These are phyloP conservation scores for Drosophila quadrilineata DNA, from an alignment of 1,140 invertebrate genomes.

Conservation along the genomic window DNA sequence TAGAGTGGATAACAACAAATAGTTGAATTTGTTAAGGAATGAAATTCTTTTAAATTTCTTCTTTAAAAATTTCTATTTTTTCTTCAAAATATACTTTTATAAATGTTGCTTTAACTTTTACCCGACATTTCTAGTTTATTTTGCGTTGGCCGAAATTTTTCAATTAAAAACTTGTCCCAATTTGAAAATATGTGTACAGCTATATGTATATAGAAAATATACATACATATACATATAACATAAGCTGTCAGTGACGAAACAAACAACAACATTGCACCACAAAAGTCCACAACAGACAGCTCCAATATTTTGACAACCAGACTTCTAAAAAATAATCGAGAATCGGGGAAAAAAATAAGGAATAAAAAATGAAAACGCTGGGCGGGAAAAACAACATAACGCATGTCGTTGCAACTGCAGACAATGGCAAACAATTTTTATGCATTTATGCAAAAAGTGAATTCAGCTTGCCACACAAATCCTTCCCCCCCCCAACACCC, in stretches of 20 bases:
- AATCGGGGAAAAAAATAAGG: not conserved
- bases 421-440: slow-evolving; percentile 77
- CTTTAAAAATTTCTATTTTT: not conserved
- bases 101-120: not conserved
- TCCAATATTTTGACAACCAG: slow-evolving; percentile 75
- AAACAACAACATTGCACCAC: slow-evolving; percentile 36
- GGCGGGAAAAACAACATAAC: too few species aligned
- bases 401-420: slow-evolving; percentile 45
- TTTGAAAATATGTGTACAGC: slow-evolving; percentile 48
- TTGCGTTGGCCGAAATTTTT: slow-evolving; percentile 34
- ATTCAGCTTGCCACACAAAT: not conserved
- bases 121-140: not conserved
- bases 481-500: not conserved
- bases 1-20: too few species aligned
- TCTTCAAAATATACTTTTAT: not conserved
- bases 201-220: too few species aligned
- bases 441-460: slow-evolving; percentile 73
- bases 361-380: not conserved
- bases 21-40: too few species aligned
- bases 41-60: too few species aligned
- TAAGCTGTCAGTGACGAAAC: slow-evolving; percentile 43
- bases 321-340: slow-evolving; percentile 26
- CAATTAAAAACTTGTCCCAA: slow-evolving; percentile 66
- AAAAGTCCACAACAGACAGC: slow-evolving; percentile 60
- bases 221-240: slow-evolving; percentile 18